Base-by-base conservation (phyloP, 1,140 invertebrate species). In the Amphibalanus amphitrite region DNA sequence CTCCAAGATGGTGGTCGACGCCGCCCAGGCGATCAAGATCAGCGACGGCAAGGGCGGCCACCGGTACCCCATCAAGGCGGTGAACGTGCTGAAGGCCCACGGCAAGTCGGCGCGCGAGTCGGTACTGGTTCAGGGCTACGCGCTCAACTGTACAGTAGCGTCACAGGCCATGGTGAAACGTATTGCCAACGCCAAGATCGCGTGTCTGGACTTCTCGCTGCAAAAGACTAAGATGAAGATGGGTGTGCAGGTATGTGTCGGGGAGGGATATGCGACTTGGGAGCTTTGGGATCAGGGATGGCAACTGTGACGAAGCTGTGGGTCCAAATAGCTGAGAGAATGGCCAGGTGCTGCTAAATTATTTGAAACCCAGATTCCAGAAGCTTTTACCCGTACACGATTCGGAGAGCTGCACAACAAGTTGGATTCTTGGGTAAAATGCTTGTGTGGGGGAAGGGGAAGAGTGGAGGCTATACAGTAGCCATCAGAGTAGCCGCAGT, bases 211-310 rank as follows among this genome's bases (percentile, higher is more conserved):
- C 79, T 99, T 99, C 79, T 95, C 92, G 29, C 83, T 99, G 23
- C 93, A 96, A 81, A 99, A 99, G 80, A 83, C 89, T 6, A 93
- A 93, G 79, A 97, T 99, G 96, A 97, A 99, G 80, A 84, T 99
- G 81, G 97, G 97, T 69, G 90, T 99, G 67, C 95, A 99, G 82
- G 83, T 89, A 69, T 75, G 84, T 23, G 81, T 82, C 70, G 71
- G 69, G n/a, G n/a, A n/a, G n/a, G n/a, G n/a, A n/a, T n/a, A n/a
- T n/a, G n/a, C n/a, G n/a, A n/a, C n/a, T n/a, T n/a, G n/a, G n/a
- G n/a, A n/a, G n/a, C n/a, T n/a, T n/a, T n/a, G n/a, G n/a, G n/a
- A n/a, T n/a, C n/a, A n/a, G n/a, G n/a, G n/a, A n/a, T n/a, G n/a
- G n/a, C n/a, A n/a, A n/a, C n/a, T n/a, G n/a, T n/a, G n/a, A n/a